Evolutionary conservation across 2,113 vertebrate species (phyloP), one percentile per base, ranked within the genome.

Genomic region (Entomyzon cyanotis): DNA sequence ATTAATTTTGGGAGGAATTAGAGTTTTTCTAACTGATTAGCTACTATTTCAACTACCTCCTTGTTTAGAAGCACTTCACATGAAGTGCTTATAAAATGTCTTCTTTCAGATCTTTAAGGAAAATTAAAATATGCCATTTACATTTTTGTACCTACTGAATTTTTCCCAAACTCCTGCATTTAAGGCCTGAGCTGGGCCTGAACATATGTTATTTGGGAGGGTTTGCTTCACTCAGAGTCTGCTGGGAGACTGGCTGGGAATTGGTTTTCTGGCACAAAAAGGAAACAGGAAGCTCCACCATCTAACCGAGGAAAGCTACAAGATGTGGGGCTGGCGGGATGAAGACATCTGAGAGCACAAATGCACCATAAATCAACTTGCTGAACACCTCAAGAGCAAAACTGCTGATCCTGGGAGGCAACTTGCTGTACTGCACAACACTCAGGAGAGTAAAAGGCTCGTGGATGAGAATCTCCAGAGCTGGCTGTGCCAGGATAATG

Each of bases 321-420:
- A 92, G 83, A 69, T 39, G 68, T 49, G 87, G 74, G 44, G 55
- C 33, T 78, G 95, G 76, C 6, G 24, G 77, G 86, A 55, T 77
- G 92, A 89, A 81, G 95, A 73, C 84, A 50, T 84, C 85, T 30
- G 21, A 53, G 91, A 71, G 44, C 68, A 39, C 50, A 75, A 63
- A 50, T 25, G 64, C 35, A 71, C 65, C 53, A 65, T 52, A 74
- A 75, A 92, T 94, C 94, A 67, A 84, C 90, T 87, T 85, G 88
- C 84, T 97, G 47, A 94, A 97, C 41, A 73, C 94, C 94, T 94
- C 86, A 44, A 87, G 93, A 96, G 87, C 69, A 79, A 84, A 94
- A 80, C 59, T 93, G 89, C 92, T 90, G 93, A 91, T 95, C 96
- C 77, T 89, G 18, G 71, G 93, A 95, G 86, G 81, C 95, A 53